phyloP scores from a whole-genome alignment of 2,888 invertebrate species.

The Aleiodes testaceus region DNA sequence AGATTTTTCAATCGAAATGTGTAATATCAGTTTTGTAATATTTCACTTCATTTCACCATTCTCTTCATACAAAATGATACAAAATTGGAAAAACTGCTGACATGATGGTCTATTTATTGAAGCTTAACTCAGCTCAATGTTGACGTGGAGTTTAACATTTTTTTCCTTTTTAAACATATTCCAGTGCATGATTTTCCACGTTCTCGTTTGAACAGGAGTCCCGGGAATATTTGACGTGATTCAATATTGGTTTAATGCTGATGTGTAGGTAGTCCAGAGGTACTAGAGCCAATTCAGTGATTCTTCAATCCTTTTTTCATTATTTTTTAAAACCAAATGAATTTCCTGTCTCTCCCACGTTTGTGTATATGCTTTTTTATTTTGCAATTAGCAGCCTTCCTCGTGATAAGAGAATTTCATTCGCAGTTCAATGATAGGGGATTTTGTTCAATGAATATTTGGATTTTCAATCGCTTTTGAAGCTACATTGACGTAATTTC shows the following conservation, averaged over 20 bases:
- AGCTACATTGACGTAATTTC: too few relatives aligned
- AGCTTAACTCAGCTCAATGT: not conserved
- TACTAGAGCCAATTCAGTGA: conserved; percentile 2
- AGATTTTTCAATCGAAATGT: too few relatives aligned
- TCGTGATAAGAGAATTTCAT: too few relatives aligned
- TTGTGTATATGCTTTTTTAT: not conserved
- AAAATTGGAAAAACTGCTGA: not conserved
- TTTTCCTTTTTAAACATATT: not conserved
- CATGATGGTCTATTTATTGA: not conserved
- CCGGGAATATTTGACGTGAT: conserved; percentile 26
- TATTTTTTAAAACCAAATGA: conserved; percentile 1
- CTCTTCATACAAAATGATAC: not conserved
- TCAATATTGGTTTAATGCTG: conserved; percentile 24
- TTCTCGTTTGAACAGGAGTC: conserved; percentile 3
- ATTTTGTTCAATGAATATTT: too few relatives aligned
- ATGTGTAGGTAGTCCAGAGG: conserved; percentile 4
- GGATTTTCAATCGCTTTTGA: too few relatives aligned
- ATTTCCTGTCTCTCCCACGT: not conserved
- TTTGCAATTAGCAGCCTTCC: too few relatives aligned
- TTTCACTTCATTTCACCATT: not conserved
- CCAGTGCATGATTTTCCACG: conserved; percentile 16
- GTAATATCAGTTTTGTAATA: not conserved
- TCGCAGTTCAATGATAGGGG: too few relatives aligned
- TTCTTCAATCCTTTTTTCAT: not conserved
- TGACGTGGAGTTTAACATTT: conserved; percentile 7